These are phyloP conservation scores for Matsumyia berberina DNA, from an alignment of 2,888 invertebrate species.

Conservation along the genomic window DNA sequence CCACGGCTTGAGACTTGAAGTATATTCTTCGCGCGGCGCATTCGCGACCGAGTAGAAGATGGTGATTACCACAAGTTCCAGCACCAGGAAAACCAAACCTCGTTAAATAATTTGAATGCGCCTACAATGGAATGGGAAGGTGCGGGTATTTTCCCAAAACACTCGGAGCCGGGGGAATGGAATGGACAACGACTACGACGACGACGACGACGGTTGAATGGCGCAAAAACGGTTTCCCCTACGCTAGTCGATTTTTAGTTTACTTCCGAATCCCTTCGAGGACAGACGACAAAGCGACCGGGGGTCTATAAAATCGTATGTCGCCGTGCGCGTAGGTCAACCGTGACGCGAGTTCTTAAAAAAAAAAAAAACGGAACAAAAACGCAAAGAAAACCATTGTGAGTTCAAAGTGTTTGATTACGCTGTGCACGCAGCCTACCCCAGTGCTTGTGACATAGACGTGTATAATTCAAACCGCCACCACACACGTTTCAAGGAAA, in stretches of 20 bases:
- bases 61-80: conserved; percentile 32
- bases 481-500: not conserved
- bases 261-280: conserved; percentile 82
- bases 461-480: not conserved
- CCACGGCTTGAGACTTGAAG: not conserved
- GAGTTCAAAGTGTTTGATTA: conserved; percentile 27
- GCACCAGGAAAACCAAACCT: conserved; percentile 15
- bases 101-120: conserved; percentile 50
- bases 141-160: conserved; percentile 18
- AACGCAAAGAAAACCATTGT: conserved; percentile 46
- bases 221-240: conserved; percentile 66
- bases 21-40: conserved; percentile 25
- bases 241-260: conserved; percentile 79
- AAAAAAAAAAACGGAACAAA: conserved; percentile 22
- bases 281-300: conserved; percentile 78
- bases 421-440: conserved; percentile 32
- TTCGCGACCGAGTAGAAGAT: conserved; percentile 28
- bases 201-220: conserved; percentile 23
- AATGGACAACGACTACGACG: not conserved
- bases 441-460: conserved; percentile 7
- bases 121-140: conserved; percentile 6
- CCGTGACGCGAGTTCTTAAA: conserved; percentile 58
- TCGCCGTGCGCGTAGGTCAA: conserved; percentile 63
- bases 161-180: conserved; percentile 12
- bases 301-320: conserved; percentile 20